Evolutionary conservation across 2,888 invertebrate genomes (phyloP).

Genomic region (Carabus problematicus): DNA sequence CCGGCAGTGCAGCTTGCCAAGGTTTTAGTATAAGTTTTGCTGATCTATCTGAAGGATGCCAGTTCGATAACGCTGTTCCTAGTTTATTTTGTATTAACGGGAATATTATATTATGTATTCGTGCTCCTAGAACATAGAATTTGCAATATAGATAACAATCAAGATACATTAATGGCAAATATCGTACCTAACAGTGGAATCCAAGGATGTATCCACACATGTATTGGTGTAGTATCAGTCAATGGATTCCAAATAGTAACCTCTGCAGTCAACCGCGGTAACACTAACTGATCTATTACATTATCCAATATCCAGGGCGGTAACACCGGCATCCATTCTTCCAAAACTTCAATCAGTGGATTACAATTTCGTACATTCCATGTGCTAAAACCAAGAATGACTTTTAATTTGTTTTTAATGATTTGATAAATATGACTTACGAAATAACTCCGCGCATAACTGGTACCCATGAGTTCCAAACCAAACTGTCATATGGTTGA

Average conservation of each 20-base stretch:
- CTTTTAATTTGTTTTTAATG: slow-evolving; percentile 5
- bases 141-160: too few relatives aligned
- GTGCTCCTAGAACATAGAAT: slow-evolving; percentile 52
- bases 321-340: slow-evolving; percentile 80
- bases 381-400: slow-evolving; percentile 58
- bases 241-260: slow-evolving; percentile 95
- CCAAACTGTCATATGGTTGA: slow-evolving; percentile 79
- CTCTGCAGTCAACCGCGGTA: slow-evolving; percentile 76
- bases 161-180: background rate
- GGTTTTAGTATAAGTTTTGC: slow-evolving; percentile 91
- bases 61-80: slow-evolving; percentile 85
- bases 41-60: slow-evolving; percentile 95
- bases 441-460: slow-evolving; percentile 74
- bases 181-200: slow-evolving; percentile 76
- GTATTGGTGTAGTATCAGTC: slow-evolving; percentile 93
- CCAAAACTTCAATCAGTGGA: slow-evolving; percentile 78
- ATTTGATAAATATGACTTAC: slow-evolving; percentile 61
- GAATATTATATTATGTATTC: slow-evolving; percentile 72
- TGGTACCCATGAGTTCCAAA: slow-evolving; percentile 95
- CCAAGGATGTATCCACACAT: slow-evolving; percentile 98
- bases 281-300: slow-evolving; percentile 80
- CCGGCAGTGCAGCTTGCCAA: slow-evolving; percentile 74
- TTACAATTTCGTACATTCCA: slow-evolving; percentile 88
- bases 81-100: slow-evolving; percentile 92
- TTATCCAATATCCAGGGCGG: slow-evolving; percentile 86